Percentiles rank a stretch among this genome's conserved stretches.
Conservation (phyloP, 2,797 vertebrate species). For the Peromyscus eremicus region DNA sequence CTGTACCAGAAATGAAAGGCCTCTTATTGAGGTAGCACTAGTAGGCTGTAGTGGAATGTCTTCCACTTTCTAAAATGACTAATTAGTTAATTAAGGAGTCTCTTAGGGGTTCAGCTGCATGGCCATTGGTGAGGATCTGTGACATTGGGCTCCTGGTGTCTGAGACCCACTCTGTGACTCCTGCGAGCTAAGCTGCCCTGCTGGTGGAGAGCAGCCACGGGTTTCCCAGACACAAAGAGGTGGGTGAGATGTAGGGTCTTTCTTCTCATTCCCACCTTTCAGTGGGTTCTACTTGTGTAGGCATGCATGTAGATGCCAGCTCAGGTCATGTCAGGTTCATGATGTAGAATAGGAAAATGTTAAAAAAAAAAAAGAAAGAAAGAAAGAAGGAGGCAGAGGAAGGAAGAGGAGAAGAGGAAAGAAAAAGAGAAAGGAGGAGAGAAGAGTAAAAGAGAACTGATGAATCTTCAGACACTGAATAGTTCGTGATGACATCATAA, state of each 20-base stretch:
- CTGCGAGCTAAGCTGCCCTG: not conserved
- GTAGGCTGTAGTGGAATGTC: not conserved
- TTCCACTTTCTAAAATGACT: not conserved
- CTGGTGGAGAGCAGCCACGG: not conserved
- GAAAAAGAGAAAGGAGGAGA: not conserved
- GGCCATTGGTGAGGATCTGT: not conserved
- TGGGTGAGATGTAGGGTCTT: not conserved
- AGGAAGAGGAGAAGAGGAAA: not conserved
- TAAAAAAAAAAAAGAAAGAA: too few relatives aligned
- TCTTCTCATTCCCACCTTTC: not conserved
- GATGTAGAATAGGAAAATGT: not conserved
- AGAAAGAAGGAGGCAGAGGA: not conserved
- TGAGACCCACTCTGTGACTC: not conserved
- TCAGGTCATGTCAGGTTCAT: not conserved
- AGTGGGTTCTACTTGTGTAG: not conserved
- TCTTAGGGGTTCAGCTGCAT: not conserved
- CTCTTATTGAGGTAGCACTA: not conserved
- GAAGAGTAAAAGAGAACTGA: not conserved
- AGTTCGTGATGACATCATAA: not conserved
- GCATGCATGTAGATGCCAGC: too few relatives aligned
- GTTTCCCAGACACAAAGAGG: not conserved
- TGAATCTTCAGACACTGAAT: not conserved
- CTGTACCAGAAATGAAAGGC: not conserved
- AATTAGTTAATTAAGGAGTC: not conserved
- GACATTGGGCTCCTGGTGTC: not conserved